phyloP scores from a whole-genome alignment of 2,797 vertebrate genomes.

The Podargus strigoides region DNA sequence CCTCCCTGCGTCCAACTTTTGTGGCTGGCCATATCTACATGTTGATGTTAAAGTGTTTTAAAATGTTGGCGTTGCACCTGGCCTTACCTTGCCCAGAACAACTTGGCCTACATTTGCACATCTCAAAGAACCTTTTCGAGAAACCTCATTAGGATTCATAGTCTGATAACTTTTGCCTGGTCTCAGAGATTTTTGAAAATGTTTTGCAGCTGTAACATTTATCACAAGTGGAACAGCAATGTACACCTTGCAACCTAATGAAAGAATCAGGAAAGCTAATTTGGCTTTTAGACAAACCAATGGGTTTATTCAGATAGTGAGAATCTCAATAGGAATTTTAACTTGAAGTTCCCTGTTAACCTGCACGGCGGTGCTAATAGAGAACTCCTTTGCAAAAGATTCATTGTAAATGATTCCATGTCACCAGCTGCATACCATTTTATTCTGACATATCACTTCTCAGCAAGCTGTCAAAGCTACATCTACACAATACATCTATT shows the following conservation, averaged over 20 bases:
- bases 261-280: background rate
- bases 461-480: background rate
- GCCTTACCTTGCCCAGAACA: background rate
- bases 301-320: background rate
- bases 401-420: background rate
- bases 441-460: background rate
- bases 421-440: background rate
- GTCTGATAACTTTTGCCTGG: background rate
- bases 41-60: background rate
- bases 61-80: background rate
- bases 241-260: background rate
- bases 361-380: background rate
- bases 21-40: background rate
- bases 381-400: background rate
- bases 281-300: background rate
- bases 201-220: background rate
- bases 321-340: background rate
- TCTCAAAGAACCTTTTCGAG: background rate
- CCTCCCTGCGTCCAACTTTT: background rate
- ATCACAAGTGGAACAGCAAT: background rate
- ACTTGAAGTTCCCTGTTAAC: background rate
- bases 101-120: background rate
- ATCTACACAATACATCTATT: accelerated
- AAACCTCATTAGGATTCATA: background rate
- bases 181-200: background rate